These are phyloP conservation scores for Cotesia glomerata DNA, from an alignment of 1,140 invertebrate species.

Conservation along the genomic window DNA sequence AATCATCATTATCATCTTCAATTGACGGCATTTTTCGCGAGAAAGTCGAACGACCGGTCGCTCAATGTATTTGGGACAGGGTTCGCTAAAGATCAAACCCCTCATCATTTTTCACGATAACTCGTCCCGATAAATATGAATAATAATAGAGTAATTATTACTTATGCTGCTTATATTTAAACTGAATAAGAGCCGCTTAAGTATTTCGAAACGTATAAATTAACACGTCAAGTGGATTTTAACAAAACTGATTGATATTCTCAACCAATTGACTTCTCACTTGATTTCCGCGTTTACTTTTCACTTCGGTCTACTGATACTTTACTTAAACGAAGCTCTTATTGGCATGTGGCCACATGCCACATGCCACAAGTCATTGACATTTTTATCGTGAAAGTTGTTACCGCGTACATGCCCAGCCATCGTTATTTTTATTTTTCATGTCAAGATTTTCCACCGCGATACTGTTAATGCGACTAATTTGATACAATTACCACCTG, in stretches of 20 bases:
- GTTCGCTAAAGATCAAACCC: slow-evolving; percentile 21
- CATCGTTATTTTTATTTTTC: not conserved
- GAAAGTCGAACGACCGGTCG: slow-evolving; percentile 34
- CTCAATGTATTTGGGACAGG: slow-evolving; percentile 35
- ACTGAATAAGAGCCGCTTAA: not conserved
- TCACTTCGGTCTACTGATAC: not conserved
- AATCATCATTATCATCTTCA: slow-evolving; percentile 1
- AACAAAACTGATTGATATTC: not conserved
- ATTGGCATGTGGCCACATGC: slow-evolving; percentile 7
- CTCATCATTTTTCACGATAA: slow-evolving; percentile 14
- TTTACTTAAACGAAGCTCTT: not conserved
- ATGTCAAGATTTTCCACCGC: slow-evolving; percentile 12
- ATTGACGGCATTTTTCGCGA: slow-evolving; percentile 36
- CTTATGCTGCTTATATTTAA: not conserved
- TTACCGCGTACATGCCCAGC: not conserved
- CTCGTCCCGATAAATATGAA: slow-evolving; percentile 11
- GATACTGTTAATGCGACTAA: slow-evolving; percentile 21
- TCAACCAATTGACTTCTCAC: not conserved
- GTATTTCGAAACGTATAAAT: not conserved
- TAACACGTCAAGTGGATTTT: not conserved
- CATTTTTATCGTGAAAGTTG: slow-evolving; percentile 35
- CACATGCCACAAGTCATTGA: slow-evolving; percentile 6
- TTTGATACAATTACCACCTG: slow-evolving; percentile 22
- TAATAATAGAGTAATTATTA: slow-evolving; percentile 5
- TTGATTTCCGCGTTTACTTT: slow-evolving; percentile 16